phyloP scores from a whole-genome alignment of 2,113 vertebrate genomes.

The Cryptomyrus ogoouensis region DNA sequence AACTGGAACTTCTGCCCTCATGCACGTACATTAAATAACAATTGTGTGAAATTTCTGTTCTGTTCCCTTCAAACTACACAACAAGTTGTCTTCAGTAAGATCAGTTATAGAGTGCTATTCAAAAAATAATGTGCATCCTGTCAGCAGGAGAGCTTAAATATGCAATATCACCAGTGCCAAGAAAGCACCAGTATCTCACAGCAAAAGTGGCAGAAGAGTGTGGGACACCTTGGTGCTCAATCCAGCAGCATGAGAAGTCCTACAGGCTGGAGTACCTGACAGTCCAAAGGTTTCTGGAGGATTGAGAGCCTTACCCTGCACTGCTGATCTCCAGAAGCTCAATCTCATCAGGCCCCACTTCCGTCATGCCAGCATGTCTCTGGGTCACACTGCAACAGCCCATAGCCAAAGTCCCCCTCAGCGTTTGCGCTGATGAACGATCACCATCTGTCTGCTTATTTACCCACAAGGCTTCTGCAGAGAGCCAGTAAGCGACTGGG shows the following conservation, averaged over 20 bases:
- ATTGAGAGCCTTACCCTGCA: constrained; percentile 57
- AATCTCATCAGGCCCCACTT: constrained; percentile 65
- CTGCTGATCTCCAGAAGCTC: constrained; percentile 62
- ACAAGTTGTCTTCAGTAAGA: neutral
- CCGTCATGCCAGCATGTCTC: constrained; percentile 57
- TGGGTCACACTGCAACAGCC: constrained; percentile 73
- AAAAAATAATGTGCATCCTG: neutral
- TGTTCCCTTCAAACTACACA: neutral
- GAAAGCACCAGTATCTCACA: neutral
- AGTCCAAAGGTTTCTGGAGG: neutral
- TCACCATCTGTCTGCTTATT: constrained; percentile 56
- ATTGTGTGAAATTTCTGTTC: neutral
- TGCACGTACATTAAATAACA: neutral
- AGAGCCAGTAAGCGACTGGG: constrained; percentile 32
- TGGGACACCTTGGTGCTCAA: neutral
- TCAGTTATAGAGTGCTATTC: neutral
- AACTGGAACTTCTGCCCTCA: neutral
- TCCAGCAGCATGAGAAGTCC: neutral
- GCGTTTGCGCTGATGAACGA: constrained; percentile 37
- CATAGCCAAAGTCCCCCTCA: constrained; percentile 44
- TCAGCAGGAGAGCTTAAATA: neutral
- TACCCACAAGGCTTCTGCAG: constrained; percentile 40
- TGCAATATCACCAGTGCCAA: neutral
- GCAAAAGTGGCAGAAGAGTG: neutral
- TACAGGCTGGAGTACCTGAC: neutral